A percentile compares a stretch with the other conserved stretches of the same genome.
Evolutionary conservation across 2,797 vertebrate genomes (phyloP).

Genomic region (Phrynocephalus guinanensis): DNA sequence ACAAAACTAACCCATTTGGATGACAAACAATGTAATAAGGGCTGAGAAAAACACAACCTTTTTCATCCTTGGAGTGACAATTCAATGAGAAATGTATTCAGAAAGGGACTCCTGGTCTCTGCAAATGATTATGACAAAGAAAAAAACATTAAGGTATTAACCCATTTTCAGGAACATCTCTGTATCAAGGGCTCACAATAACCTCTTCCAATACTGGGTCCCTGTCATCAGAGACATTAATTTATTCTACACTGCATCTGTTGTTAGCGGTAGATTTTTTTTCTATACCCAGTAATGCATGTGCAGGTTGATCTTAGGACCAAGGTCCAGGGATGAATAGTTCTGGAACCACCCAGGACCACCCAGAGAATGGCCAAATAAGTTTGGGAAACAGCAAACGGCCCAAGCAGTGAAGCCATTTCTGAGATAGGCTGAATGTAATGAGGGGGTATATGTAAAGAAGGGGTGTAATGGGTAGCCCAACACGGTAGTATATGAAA

Average conservation of each 20-base stretch:
- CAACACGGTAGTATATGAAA: too few relatives aligned
- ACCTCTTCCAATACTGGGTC: slow-evolving; percentile 4
- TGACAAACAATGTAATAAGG: slow-evolving; percentile 25
- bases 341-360: background rate
- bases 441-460: too few relatives aligned
- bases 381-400: background rate
- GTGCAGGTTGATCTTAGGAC: background rate
- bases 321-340: background rate
- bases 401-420: background rate
- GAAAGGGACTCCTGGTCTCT: slow-evolving; percentile 1
- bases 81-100: slow-evolving; percentile 25
- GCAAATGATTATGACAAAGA: background rate
- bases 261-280: too few relatives aligned
- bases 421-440: too few relatives aligned
- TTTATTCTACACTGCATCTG: background rate
- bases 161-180: background rate
- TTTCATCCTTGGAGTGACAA: slow-evolving; percentile 40
- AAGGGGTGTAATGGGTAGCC: too few relatives aligned
- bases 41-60: background rate
- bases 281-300: background rate
- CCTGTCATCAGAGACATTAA: slow-evolving; percentile 2
- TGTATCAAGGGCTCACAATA: background rate
- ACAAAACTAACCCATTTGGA: slow-evolving; percentile 33
- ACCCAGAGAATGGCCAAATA: background rate
- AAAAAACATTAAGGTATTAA: slow-evolving; percentile 43